Evolutionary conservation across 2,113 vertebrate genomes (phyloP), one percentile per base, ranked within the genome.

Genomic region (Ochotona curzoniae): DNA sequence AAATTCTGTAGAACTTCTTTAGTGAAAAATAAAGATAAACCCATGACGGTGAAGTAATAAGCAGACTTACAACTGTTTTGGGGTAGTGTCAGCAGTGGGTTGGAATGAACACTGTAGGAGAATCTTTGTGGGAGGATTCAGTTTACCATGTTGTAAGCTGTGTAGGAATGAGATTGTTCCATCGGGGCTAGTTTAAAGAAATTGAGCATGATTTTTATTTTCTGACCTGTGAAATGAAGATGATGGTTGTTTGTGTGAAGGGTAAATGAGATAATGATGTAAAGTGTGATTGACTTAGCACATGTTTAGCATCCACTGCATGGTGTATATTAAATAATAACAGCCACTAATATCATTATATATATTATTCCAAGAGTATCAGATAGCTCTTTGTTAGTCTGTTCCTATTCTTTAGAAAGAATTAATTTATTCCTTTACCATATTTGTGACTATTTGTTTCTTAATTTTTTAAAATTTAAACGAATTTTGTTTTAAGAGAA

Each of bases 91-190:
- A 86, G 23, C 69, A 82, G 7, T 82, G 47, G 51, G n/a, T 74
- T 86, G n/a, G 89, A 90, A 49, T 89, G 76, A 86, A 88, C 73
- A 64, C 61, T 70, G 75, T 7, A 80, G 63, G 17, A 89, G 44
- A 61, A 44, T 76, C 82, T 82, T 15, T 63, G 18, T 51, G 47
- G 10, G 30, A 38, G 87, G 25, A 67, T 32, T 78, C 9, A 67
- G 23, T 83, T 57, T 30, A n/a, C 15, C 63, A 3, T 60, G 30
- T 79, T 81, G 90, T 18, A 95, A 70, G 54, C 38, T 86, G 26
- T 76, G 25, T 93, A 70, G 61, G 14, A 90, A 70, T 61, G 23
- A 90, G 76, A 82, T 64, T 30, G 60, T 18, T 70, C 70, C 54
- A 83, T 28, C 83, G 64, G 44, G 7, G 70, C 70, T 66, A 32